Conservation (phyloP, 1,140 invertebrate genomes). For the Drosophila seguyi region DNA sequence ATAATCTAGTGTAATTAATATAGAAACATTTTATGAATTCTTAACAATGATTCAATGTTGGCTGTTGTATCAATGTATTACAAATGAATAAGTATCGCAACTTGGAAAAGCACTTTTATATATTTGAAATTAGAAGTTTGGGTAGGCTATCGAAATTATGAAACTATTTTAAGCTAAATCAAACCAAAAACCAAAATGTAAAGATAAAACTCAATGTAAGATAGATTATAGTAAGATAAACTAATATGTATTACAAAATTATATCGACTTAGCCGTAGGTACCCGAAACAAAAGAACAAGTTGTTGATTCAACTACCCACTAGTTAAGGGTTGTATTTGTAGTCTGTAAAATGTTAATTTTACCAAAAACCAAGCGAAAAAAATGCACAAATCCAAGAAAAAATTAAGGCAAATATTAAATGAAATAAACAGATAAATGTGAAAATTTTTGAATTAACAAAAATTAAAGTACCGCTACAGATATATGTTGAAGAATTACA, state of each 20-base stretch:
- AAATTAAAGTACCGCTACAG: conserved; percentile 19
- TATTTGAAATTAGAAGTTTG: conserved; percentile 3
- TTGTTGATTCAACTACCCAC: conserved; percentile 36
- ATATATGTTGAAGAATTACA: conserved; percentile 17
- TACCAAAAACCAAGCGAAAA: conserved; percentile 6
- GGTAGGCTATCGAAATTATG: conserved; percentile 18
- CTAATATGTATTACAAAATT: conserved; percentile 3
- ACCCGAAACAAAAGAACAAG: background rate
- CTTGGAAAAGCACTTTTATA: conserved; percentile 27
- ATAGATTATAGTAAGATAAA: conserved; percentile 1
- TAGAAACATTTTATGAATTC: conserved; percentile 2
- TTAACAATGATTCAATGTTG: conserved; percentile 36
- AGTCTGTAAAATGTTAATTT: conserved; percentile 19
- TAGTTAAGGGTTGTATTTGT: conserved; percentile 46
- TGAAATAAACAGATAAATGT: conserved; percentile 2
- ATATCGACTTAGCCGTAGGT: background rate
- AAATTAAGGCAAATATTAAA: conserved; percentile 3
- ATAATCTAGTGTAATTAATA: background rate
- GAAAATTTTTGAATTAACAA: conserved; percentile 14
- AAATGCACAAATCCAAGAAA: conserved; percentile 8
- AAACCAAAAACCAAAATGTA: conserved; percentile 18
- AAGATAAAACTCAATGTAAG: conserved; percentile 11
- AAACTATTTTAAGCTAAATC: conserved; percentile 17
- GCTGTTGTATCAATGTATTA: conserved; percentile 44
- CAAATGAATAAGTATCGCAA: background rate